phyloP scores from a whole-genome alignment of 2,888 invertebrate genomes.

The Merodon equestris region DNA sequence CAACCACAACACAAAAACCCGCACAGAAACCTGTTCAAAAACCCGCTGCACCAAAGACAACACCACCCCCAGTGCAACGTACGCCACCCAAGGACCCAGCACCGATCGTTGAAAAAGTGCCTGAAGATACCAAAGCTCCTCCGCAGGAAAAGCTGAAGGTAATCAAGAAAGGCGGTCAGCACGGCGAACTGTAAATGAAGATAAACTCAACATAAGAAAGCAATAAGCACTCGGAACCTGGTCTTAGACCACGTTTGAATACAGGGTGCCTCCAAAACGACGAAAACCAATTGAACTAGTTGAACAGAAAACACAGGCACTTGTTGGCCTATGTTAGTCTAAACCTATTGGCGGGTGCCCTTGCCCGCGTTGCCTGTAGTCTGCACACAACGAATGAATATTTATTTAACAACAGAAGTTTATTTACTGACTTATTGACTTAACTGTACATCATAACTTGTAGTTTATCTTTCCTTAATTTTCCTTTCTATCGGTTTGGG shows the following conservation, averaged over 20 bases:
- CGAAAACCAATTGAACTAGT: conserved; percentile 9
- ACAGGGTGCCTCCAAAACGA: neutral
- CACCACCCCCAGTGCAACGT: conserved; percentile 69
- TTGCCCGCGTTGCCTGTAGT: conserved; percentile 10
- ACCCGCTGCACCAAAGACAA: conserved; percentile 63
- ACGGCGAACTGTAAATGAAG: conserved; percentile 75
- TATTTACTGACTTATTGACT: conserved; percentile 18
- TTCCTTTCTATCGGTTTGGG: conserved; percentile 32
- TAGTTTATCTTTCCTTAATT: conserved; percentile 18
- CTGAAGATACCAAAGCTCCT: conserved; percentile 81
- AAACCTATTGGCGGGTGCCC: too few relatives aligned
- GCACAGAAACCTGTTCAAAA: conserved; percentile 68
- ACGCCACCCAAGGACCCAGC: conserved; percentile 75
- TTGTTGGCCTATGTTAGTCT: conserved; percentile 8
- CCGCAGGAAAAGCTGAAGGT: conserved; percentile 81
- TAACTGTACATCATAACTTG: conserved; percentile 2
- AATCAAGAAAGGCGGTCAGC: conserved; percentile 81
- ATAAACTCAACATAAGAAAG: neutral
- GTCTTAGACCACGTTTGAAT: conserved; percentile 12
- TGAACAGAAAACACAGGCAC: neutral
- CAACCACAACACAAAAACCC: conserved; percentile 69
- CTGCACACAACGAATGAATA: conserved; percentile 33
- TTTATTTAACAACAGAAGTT: conserved; percentile 29
- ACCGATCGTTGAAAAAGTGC: conserved; percentile 81
- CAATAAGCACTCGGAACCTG: conserved; percentile 14